Percentiles rank a stretch among this genome's conserved stretches.
These are phyloP conservation scores for Platyscapa corneri DNA, from an alignment of 1,140 invertebrate species.

Conservation along the genomic window DNA sequence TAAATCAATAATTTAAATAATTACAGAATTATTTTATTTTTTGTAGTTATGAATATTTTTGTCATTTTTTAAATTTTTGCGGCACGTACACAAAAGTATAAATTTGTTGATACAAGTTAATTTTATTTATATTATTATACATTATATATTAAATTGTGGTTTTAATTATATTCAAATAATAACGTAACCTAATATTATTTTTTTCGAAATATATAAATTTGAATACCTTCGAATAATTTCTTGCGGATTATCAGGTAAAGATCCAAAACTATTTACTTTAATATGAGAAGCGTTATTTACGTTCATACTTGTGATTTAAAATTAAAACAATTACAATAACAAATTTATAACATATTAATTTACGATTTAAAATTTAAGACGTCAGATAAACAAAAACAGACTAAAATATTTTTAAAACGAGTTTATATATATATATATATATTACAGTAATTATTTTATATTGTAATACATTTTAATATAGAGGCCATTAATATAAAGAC, in stretches of 20 bases:
- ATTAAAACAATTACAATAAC: not conserved
- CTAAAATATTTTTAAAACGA: not conserved
- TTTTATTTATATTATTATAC: no score
- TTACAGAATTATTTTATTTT: no score
- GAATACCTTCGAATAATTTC: slow-evolving; percentile 61
- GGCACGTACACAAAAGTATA: no score
- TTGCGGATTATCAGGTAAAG: slow-evolving; percentile 45
- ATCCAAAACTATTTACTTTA: slow-evolving; percentile 60
- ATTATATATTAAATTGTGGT: no score
- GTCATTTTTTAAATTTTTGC: no score
- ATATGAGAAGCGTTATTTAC: slow-evolving; percentile 28
- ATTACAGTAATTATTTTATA: no score
- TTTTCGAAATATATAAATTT: not conserved
- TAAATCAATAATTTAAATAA: no score
- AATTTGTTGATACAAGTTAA: no score
- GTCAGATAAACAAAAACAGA: not conserved
- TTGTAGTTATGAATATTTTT: no score
- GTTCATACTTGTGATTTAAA: not conserved
- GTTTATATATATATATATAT: no score
- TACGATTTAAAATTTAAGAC: slow-evolving; percentile 22
- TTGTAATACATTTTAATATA: no score
- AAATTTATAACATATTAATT: not conserved
- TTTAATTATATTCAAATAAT: not conserved
- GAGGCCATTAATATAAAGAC: no score
- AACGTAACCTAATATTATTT: not conserved